Percentiles rank a stretch among this genome's conserved stretches.
Conservation (phyloP, 2,888 invertebrate genomes). For the Sylvicola cinctus region DNA sequence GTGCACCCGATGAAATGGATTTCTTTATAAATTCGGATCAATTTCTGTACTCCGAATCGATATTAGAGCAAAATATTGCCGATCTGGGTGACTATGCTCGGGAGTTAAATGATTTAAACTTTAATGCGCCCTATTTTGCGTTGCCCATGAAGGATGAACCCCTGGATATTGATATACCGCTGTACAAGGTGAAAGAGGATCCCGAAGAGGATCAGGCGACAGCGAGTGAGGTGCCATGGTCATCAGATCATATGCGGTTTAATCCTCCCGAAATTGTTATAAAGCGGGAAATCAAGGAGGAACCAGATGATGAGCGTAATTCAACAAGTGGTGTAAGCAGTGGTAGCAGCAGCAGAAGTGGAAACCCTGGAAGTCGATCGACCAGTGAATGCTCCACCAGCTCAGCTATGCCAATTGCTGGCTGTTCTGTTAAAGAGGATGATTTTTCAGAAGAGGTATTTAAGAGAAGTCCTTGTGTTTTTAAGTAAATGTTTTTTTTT, state of each 20-base stretch:
- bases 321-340: slow-evolving; percentile 6
- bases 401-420: too few relatives aligned
- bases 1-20: slow-evolving; percentile 12
- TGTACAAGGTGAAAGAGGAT: neutral
- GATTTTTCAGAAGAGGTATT: slow-evolving; percentile 5
- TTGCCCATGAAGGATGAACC: slow-evolving; percentile 25
- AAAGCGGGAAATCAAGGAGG: neutral
- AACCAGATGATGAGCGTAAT: slow-evolving; percentile 3
- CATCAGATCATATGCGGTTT: too few relatives aligned
- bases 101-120: too few relatives aligned
- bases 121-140: slow-evolving; percentile 15
- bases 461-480: neutral
- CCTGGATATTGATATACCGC: slow-evolving; percentile 14
- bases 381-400: neutral
- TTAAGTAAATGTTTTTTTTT: too few relatives aligned
- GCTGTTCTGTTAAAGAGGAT: neutral
- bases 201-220: neutral
- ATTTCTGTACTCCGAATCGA: slow-evolving; percentile 22
- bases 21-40: slow-evolving; percentile 21
- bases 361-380: neutral
- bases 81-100: slow-evolving; percentile 31
- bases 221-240: neutral
- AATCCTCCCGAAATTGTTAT: too few relatives aligned
- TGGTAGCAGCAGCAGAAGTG: neutral
- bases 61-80: slow-evolving; percentile 34